Base-by-base conservation (phyloP, 35 echinoderm and acorn worm genomes). In the Patiria miniata region DNA sequence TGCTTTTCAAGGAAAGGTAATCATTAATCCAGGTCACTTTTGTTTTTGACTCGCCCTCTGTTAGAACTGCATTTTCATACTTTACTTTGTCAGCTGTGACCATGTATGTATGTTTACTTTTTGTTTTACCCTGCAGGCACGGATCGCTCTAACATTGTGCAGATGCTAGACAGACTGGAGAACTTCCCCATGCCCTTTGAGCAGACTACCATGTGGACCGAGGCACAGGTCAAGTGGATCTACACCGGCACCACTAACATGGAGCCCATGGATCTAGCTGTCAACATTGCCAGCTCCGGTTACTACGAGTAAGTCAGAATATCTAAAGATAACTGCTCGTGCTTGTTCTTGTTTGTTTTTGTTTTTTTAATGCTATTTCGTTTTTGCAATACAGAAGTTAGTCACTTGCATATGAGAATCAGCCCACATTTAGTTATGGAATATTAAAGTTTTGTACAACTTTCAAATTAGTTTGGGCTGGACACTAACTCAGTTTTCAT, bases 171-270 rank as follows among this genome's bases (percentile, higher is more conserved):
- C 39, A 78, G 83, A 15, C 44, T 86, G 17, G 92, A 92, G 4
- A 98, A 98, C 61, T 98, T 94, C 51, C 96, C 96, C 0, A 42
- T 91, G 7, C 96, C 96, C 15, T 92, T 91, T 86, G 93, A 89
- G 36, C 57, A 86, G 55, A 78, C 92, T 23, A 79, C 83, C 10
- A 86, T 98, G 82, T 98, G 89, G 85, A 79, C 79, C 12, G 73
- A 78, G n/a, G 96, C 96, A 5, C 26, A 89, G 39, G 77, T 98
- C 12, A 76, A 69, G 26, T 98, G 96, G 96, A 98, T 89, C 0
- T 85, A 94, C 53, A 18, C 55, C 32, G n/a, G 69, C 22, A 53
- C 56, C 19, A 32, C 85, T 2, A 37, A 37, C 51, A 30, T 88
- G 1, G 33, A 36, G 9, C 26, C 89, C n/a, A 83, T 86, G 68